A percentile compares a stretch with the other conserved stretches of the same genome.
These are phyloP conservation scores for Chrysolina americana DNA, from an alignment of 2,888 invertebrate species.

Conservation along the genomic window DNA sequence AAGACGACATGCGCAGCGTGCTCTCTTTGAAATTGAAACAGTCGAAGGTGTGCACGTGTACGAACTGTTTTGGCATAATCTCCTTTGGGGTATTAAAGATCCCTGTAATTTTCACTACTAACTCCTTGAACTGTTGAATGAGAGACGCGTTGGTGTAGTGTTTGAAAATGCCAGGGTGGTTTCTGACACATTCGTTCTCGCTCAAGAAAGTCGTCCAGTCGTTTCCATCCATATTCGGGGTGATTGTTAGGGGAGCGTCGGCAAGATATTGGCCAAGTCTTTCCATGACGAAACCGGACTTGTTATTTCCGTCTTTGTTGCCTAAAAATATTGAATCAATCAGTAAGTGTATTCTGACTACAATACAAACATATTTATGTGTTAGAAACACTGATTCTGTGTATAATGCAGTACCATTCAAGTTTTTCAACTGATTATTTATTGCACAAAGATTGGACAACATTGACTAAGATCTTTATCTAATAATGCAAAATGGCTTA, in stretches of 20 bases:
- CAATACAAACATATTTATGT: no score
- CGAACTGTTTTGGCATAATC: constrained; percentile 77
- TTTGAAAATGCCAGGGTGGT: constrained; percentile 81
- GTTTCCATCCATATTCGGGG: constrained; percentile 81
- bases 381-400: no score
- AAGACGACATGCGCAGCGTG: constrained; percentile 70
- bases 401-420: no score
- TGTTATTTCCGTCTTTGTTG: constrained; percentile 45
- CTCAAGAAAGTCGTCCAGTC: constrained; percentile 84
- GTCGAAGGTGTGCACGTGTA: constrained; percentile 72
- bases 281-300: constrained; percentile 83
- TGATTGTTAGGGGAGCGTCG: constrained; percentile 80
- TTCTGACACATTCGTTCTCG: constrained; percentile 80
- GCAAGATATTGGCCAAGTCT: constrained; percentile 92
- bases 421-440: no score
- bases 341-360: not conserved
- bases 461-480: no score
- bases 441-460: no score
- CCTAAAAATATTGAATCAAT: constrained; percentile 30
- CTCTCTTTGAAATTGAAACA: constrained; percentile 56
- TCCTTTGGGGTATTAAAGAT: constrained; percentile 80
- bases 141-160: constrained; percentile 84
- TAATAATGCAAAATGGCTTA: no score
- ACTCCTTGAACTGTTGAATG: constrained; percentile 83
- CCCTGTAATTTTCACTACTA: constrained; percentile 77